These are phyloP conservation scores for Galemys pyrenaicus DNA, from an alignment of 2,113 vertebrate genomes.

Conservation along the genomic window DNA sequence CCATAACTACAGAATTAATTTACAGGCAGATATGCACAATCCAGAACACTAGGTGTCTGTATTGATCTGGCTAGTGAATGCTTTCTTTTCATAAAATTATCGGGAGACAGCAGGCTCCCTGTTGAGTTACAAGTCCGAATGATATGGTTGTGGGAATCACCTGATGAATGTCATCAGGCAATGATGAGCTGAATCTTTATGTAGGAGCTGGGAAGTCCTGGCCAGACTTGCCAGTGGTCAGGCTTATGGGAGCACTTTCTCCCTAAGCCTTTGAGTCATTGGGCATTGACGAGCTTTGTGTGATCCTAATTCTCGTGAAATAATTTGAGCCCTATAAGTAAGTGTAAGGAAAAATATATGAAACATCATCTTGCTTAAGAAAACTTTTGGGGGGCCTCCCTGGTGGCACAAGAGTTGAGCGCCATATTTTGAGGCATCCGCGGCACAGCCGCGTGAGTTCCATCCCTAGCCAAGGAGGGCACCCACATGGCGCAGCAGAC, in stretches of 20 bases:
- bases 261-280: neutral
- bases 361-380: neutral
- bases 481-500: too few species aligned
- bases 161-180: neutral
- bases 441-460: too few species aligned
- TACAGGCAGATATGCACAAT: neutral
- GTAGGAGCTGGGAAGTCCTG: neutral
- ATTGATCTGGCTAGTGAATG: neutral
- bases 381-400: too few species aligned
- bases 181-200: neutral
- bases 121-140: neutral
- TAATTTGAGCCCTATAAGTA: constrained; percentile 7
- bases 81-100: constrained; percentile 32
- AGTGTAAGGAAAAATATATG: neutral
- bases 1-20: neutral
- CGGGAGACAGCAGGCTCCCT: neutral
- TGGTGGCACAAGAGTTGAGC: too few species aligned
- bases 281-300: neutral
- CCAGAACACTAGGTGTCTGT: neutral
- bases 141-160: constrained; percentile 7
- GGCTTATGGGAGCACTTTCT: neutral
- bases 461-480: too few species aligned
- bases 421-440: too few species aligned
- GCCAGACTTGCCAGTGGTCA: neutral
- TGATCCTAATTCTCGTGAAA: neutral